Percentiles rank a stretch among this genome's conserved stretches.
These are phyloP conservation scores for Laupala kohalensis DNA, from an alignment of 1,140 invertebrate genomes.

Conservation along the genomic window DNA sequence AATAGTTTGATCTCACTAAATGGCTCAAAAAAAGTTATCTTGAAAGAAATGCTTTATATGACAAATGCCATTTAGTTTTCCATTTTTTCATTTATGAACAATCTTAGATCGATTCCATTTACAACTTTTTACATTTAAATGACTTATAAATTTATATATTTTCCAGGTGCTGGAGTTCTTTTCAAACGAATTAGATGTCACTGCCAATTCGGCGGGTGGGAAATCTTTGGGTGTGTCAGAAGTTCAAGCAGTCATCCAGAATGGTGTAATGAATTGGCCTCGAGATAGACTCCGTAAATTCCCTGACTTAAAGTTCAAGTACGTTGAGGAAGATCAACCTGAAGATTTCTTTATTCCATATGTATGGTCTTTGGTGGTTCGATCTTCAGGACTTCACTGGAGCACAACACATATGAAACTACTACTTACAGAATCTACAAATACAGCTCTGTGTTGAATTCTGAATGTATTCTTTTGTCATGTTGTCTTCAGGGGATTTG, in stretches of 20 bases:
- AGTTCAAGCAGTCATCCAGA: slow-evolving; percentile 74
- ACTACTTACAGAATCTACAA: slow-evolving; percentile 23
- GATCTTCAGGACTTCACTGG: slow-evolving; percentile 71
- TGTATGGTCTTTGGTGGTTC: slow-evolving; percentile 85
- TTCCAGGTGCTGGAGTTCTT: slow-evolving; percentile 75
- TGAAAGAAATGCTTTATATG: too few relatives aligned
- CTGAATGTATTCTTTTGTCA: too few relatives aligned
- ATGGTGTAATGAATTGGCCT: slow-evolving; percentile 51
- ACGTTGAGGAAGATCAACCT: slow-evolving; percentile 96
- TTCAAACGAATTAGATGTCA: slow-evolving; percentile 59
- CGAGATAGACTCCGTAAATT: slow-evolving; percentile 93
- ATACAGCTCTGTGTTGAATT: background rate
- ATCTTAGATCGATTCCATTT: too few relatives aligned
- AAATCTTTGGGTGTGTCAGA: slow-evolving; percentile 65
- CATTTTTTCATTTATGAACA: too few relatives aligned
- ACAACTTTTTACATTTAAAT: too few relatives aligned
- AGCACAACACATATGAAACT: slow-evolving; percentile 31
- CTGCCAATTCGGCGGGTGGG: slow-evolving; percentile 23
- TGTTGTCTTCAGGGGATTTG: too few relatives aligned
- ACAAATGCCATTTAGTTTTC: too few relatives aligned
- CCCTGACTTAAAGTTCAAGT: slow-evolving; percentile 96
- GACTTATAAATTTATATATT: background rate
- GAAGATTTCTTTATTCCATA: slow-evolving; percentile 99
- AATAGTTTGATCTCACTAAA: too few relatives aligned
- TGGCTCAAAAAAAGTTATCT: too few relatives aligned